Evolutionary conservation across 2,888 invertebrate species (phyloP).

Genomic region (Amiota minor): DNA sequence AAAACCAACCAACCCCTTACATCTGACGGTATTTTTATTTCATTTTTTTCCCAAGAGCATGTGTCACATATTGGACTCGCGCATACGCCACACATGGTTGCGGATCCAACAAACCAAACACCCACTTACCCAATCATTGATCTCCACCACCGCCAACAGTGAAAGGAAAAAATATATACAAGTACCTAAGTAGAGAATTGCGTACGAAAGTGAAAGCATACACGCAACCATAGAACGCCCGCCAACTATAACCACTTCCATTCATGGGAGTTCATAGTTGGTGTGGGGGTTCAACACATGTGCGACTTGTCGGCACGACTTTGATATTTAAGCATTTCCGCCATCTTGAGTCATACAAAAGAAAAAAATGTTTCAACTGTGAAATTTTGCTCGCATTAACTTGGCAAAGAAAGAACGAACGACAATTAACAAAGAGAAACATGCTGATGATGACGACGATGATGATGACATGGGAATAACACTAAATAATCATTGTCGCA

Average conservation of each 20-base stretch:
- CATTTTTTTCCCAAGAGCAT: too few relatives aligned
- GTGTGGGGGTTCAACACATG: conserved; percentile 34
- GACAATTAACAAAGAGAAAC: conserved; percentile 41
- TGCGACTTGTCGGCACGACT: conserved; percentile 52
- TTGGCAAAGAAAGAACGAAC: conserved; percentile 38
- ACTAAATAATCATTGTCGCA: conserved; percentile 16
- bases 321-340: conserved; percentile 66
- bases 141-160: too few relatives aligned
- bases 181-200: conserved; percentile 19
- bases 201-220: conserved; percentile 62
- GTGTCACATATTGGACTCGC: too few relatives aligned
- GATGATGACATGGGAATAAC: conserved; percentile 37
- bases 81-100: too few relatives aligned
- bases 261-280: conserved; percentile 52
- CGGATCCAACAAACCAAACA: too few relatives aligned
- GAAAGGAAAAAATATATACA: too few relatives aligned
- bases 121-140: too few relatives aligned
- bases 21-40: too few relatives aligned
- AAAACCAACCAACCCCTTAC: too few relatives aligned
- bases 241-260: conserved; percentile 10
- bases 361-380: conserved; percentile 62
- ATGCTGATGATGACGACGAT: conserved; percentile 37
- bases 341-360: conserved; percentile 50
- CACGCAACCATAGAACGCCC: conserved; percentile 33
- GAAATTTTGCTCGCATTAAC: conserved; percentile 58